phyloP scores from a whole-genome alignment of 2,797 vertebrate species.

The Synaphobranchus kaupii region DNA sequence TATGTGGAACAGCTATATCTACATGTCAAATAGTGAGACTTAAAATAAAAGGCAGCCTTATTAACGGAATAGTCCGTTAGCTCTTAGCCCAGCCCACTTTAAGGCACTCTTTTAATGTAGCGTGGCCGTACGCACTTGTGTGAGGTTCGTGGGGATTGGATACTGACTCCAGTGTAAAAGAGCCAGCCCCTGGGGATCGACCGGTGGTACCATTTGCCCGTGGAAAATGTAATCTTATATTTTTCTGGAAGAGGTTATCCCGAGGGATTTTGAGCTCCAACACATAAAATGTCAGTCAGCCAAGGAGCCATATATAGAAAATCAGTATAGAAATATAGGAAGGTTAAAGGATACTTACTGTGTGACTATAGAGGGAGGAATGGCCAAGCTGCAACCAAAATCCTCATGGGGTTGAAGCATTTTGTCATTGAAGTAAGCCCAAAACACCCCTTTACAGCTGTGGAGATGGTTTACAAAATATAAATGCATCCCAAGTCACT shows the following conservation, averaged over 20 bases:
- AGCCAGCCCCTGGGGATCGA: not conserved
- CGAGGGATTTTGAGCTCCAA: slow-evolving; percentile 11
- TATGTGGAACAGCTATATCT: not conserved
- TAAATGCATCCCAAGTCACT: not conserved
- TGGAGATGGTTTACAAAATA: not conserved
- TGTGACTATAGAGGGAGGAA: not conserved
- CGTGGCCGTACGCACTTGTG: not conserved
- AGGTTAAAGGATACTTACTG: not conserved
- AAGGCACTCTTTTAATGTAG: not conserved
- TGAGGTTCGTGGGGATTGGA: not conserved
- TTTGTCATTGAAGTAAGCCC: not conserved
- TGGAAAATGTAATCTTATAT: slow-evolving; percentile 16
- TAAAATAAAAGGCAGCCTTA: not conserved
- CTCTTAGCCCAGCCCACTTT: not conserved
- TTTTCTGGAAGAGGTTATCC: slow-evolving; percentile 9
- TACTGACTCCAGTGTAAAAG: not conserved
- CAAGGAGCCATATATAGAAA: not conserved
- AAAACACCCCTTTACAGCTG: not conserved
- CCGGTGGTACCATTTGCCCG: not conserved
- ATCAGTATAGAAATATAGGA: not conserved
- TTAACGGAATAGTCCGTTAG: not conserved
- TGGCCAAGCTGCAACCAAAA: not conserved
- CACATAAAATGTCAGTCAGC: slow-evolving; percentile 21
- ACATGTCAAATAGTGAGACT: not conserved
- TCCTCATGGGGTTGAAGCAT: too few relatives aligned